These are phyloP conservation scores for Neodiprion lecontei DNA, from an alignment of 1,140 invertebrate species.

Conservation along the genomic window DNA sequence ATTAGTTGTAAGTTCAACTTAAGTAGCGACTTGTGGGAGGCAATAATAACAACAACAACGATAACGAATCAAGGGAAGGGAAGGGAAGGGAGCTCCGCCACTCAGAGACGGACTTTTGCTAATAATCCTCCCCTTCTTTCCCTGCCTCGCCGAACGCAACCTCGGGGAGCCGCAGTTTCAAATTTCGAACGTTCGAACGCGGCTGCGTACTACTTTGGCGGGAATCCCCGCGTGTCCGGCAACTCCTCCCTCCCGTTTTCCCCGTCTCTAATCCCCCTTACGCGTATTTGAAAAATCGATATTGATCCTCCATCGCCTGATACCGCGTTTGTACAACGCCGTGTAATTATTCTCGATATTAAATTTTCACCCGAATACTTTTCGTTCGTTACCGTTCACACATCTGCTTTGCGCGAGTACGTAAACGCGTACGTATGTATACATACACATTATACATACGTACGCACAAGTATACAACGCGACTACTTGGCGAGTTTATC, in stretches of 20 bases:
- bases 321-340: too few relatives aligned
- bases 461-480: conserved; percentile 8
- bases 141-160: background rate
- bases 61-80: background rate
- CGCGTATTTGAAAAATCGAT: too few relatives aligned
- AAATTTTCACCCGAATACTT: background rate
- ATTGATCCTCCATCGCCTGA: too few relatives aligned
- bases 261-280: too few relatives aligned
- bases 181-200: background rate
- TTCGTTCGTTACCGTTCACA: conserved; percentile 13
- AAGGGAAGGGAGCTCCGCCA: conserved; percentile 1
- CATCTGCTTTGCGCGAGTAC: conserved; percentile 21
- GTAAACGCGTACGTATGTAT: background rate
- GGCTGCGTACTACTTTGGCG: background rate
- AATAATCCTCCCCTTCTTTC: background rate
- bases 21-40: conserved; percentile 32
- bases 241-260: too few relatives aligned
- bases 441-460: background rate
- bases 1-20: conserved; percentile 42
- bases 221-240: conserved; percentile 13
- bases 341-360: too few relatives aligned
- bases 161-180: background rate
- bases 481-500: conserved; percentile 1
- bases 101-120: background rate
- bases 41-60: background rate